Evolutionary conservation across 92 coral and sea anemone species (phyloP).

Genomic region (Porites cylindrica): DNA sequence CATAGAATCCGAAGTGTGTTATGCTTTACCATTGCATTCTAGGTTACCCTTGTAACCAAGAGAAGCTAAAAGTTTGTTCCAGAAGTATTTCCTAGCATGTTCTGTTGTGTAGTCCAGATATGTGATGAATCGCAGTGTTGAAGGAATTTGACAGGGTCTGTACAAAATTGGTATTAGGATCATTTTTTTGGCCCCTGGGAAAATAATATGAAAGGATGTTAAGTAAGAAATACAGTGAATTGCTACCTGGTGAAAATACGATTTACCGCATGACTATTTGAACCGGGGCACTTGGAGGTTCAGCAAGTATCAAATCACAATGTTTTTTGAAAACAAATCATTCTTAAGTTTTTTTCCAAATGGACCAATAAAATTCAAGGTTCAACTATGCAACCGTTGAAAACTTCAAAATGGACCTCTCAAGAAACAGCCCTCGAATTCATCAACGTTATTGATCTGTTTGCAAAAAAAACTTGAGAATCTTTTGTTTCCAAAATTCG

Average conservation of each 20-base stretch:
- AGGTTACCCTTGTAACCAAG: conserved; percentile 55
- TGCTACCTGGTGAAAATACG: background rate
- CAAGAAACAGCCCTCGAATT: no score
- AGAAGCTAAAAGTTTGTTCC: conserved; percentile 65
- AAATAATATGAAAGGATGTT: background rate
- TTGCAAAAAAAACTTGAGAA: no score
- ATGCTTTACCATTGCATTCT: background rate
- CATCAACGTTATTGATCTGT: no score
- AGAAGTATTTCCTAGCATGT: conserved; percentile 51
- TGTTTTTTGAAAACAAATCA: background rate
- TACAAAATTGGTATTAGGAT: conserved; percentile 81
- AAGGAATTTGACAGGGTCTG: conserved; percentile 73
- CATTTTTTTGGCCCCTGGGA: conserved; percentile 69
- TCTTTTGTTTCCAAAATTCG: no score
- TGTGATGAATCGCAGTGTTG: conserved; percentile 51
- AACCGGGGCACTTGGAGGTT: no score
- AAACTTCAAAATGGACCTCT: no score
- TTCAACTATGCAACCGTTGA: no score
- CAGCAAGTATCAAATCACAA: background rate
- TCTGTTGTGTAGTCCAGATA: conserved; percentile 73
- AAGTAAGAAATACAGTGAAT: background rate
- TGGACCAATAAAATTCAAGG: no score
- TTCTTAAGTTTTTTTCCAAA: no score
- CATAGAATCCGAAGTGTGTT: background rate
- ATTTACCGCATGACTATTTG: background rate